phyloP scores from a whole-genome alignment of 2,888 invertebrate species.

The Zhuqinia jingwanae region DNA sequence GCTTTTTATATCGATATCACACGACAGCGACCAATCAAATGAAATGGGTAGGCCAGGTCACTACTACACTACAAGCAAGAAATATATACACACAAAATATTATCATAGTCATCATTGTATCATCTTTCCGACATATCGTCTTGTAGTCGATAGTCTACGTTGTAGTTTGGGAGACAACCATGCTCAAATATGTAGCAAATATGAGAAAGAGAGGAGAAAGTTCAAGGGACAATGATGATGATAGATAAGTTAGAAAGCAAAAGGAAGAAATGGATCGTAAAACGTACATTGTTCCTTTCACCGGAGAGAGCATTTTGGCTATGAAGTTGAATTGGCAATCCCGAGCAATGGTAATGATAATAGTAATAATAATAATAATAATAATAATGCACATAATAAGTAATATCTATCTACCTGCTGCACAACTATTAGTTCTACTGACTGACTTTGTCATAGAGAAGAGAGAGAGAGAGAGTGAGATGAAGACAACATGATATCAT shows the following conservation, averaged over 20 bases:
- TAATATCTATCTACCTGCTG: neutral
- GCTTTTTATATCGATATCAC: conserved; percentile 11
- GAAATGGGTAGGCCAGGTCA: conserved; percentile 57
- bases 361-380: neutral
- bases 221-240: neutral
- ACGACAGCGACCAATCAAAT: conserved; percentile 57
- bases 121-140: neutral
- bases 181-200: neutral
- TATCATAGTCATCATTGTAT: neutral
- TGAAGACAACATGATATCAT: neutral
- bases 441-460: neutral
- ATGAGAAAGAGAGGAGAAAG: neutral
- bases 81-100: neutral
- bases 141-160: neutral
- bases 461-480: neutral
- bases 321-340: conserved; percentile 62
- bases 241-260: neutral
- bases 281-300: conserved; percentile 43
- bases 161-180: neutral
- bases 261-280: conserved; percentile 63
- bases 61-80: neutral
- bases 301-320: conserved; percentile 2
- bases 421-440: neutral
- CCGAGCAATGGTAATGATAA: neutral
- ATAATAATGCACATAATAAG: neutral